Conservation (phyloP, 2,888 invertebrate species). For the Calliphora vomitoria region DNA sequence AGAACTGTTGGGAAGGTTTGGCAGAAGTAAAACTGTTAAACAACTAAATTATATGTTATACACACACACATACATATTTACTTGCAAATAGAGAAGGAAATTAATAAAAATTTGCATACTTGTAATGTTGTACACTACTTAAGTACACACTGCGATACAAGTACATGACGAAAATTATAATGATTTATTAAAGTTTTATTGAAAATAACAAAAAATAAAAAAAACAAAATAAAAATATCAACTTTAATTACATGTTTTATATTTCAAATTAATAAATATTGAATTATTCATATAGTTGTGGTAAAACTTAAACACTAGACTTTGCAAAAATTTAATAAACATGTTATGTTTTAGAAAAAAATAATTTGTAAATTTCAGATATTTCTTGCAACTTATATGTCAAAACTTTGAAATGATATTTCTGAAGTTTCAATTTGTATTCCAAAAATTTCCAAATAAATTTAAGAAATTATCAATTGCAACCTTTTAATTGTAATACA, state of each 20-base stretch:
- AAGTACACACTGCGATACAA: too few species aligned
- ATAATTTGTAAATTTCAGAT: too few species aligned
- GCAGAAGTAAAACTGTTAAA: not conserved
- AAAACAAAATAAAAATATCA: not conserved
- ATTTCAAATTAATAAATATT: not conserved
- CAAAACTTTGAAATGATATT: too few species aligned
- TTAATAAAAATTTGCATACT: constrained; percentile 25
- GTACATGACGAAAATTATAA: not conserved
- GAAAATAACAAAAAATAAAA: not conserved
- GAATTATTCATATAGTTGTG: not conserved
- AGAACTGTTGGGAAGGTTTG: too few species aligned
- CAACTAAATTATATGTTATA: not conserved
- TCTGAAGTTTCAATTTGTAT: too few species aligned
- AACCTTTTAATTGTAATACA: too few species aligned
- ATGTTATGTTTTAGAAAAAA: too few species aligned
- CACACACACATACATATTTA: not conserved
- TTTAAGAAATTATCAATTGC: too few species aligned
- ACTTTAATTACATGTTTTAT: not conserved
- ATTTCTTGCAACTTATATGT: too few species aligned
- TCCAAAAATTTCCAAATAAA: too few species aligned
- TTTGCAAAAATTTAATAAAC: too few species aligned
- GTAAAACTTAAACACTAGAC: not conserved
- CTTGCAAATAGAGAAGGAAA: constrained; percentile 15
- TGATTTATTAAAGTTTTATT: constrained; percentile 13
- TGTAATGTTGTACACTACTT: not conserved